Evolutionary conservation across 2,113 vertebrate species (phyloP).

Genomic region (Crotalus tigris): DNA sequence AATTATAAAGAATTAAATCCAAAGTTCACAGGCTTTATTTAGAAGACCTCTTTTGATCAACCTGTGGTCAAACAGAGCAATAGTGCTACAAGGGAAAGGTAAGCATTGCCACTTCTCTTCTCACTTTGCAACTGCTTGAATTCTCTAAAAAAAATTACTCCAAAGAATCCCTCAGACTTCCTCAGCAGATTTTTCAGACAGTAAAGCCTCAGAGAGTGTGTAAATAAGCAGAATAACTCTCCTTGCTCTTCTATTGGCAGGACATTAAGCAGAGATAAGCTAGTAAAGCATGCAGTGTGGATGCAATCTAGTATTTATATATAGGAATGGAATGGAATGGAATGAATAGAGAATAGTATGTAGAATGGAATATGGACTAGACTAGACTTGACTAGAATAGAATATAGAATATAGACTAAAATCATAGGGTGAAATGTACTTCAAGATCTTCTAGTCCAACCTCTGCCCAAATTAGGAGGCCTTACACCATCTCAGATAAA

Average conservation of each 20-base stretch:
- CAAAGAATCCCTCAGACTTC: not conserved
- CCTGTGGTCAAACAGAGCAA: not conserved
- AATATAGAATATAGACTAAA: not conserved
- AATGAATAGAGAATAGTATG: not conserved
- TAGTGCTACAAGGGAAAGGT: not conserved
- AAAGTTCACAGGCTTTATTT: not conserved
- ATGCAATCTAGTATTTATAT: not conserved
- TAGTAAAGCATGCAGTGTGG: not conserved
- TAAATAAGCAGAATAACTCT: not conserved
- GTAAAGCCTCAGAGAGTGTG: not conserved
- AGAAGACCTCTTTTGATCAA: not conserved
- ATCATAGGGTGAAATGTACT: not conserved
- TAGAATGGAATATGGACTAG: too few species aligned
- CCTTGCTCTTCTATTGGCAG: not conserved
- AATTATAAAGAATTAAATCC: not conserved
- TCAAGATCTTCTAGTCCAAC: not conserved
- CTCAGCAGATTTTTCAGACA: not conserved
- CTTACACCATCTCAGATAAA: not conserved
- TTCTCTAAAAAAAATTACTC: not conserved
- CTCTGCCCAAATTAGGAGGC: not conserved
- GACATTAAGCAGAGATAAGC: not conserved
- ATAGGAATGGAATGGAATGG: not conserved
- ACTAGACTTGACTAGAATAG: too few species aligned
- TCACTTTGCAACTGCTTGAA: not conserved
- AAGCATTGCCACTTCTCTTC: not conserved